A percentile compares a stretch with the other conserved stretches of the same genome.
Evolutionary conservation across 2,888 invertebrate species (phyloP).

Genomic region (Ptilodon capucinus): DNA sequence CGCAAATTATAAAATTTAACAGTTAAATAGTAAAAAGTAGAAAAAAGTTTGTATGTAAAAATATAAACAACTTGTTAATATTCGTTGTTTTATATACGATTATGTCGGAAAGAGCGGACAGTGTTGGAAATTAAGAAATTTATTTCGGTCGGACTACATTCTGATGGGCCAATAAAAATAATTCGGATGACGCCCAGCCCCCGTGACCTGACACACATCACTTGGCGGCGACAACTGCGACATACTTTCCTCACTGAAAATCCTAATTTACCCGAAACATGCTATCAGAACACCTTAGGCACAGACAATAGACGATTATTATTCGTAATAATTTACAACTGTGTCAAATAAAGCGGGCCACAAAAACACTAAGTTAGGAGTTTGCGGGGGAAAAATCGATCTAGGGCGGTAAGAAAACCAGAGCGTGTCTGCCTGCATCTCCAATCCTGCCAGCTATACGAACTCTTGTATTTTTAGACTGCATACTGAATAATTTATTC

Average conservation of each 20-base stretch:
- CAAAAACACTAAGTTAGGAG: background rate
- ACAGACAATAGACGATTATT: conserved; percentile 4
- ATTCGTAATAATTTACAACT: background rate
- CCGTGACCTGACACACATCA: conserved; percentile 66
- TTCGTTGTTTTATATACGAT: too few species aligned
- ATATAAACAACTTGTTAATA: too few species aligned
- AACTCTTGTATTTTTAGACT: background rate
- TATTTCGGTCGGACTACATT: conserved; percentile 40
- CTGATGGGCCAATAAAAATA: conserved; percentile 64
- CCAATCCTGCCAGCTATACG: background rate
- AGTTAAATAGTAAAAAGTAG: too few species aligned
- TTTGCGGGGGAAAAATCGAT: background rate
- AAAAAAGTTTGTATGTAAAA: too few species aligned
- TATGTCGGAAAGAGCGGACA: too few species aligned
- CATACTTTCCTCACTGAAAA: conserved; percentile 60
- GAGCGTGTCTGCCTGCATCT: background rate
- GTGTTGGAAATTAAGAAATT: conserved; percentile 18
- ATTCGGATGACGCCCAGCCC: conserved; percentile 59
- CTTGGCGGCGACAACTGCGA: conserved; percentile 64
- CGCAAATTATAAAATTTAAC: too few species aligned
- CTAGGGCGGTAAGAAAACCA: background rate
- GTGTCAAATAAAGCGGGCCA: background rate
- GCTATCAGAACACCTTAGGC: conserved; percentile 31
- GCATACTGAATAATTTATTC: background rate
- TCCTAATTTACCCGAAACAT: conserved; percentile 51